A percentile compares a stretch with the other conserved stretches of the same genome.
Evolutionary conservation across 1,140 invertebrate genomes (phyloP).

Genomic region (Coptotermes formosanus): DNA sequence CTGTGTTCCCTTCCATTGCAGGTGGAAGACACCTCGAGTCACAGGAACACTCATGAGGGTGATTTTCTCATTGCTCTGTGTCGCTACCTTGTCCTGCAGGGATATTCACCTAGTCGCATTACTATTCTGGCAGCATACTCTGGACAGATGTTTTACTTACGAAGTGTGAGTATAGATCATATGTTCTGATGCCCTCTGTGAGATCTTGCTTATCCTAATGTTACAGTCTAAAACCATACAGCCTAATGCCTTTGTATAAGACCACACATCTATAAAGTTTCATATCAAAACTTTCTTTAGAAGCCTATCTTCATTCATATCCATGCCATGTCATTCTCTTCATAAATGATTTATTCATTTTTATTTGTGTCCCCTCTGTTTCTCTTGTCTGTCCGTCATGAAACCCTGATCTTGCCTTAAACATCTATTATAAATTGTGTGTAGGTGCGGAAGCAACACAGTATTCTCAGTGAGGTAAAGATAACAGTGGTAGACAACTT

Average conservation of each 20-base stretch:
- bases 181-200: no score
- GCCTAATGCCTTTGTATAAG: no score
- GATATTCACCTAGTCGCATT: constrained; percentile 57
- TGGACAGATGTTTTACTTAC: constrained; percentile 49
- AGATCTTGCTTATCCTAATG: no score
- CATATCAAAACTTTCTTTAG: no score
- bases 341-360: neutral
- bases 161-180: constrained; percentile 4
- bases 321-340: no score
- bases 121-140: constrained; percentile 68
- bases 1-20: constrained; percentile 41
- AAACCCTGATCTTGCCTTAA: neutral
- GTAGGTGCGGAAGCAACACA: constrained; percentile 11
- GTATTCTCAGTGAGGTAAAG: constrained; percentile 48
- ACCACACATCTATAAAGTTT: no score
- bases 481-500: constrained; percentile 77
- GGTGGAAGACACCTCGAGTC: constrained; percentile 51
- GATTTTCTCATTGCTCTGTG: constrained; percentile 55
- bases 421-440: neutral
- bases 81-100: constrained; percentile 60
- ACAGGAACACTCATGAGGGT: constrained; percentile 61
- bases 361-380: neutral
- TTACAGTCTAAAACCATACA: no score
- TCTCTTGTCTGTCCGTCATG: neutral
- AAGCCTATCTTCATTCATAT: no score